Conservation (phyloP, 2,888 invertebrate genomes). For the Drosophila fungiperda region DNA sequence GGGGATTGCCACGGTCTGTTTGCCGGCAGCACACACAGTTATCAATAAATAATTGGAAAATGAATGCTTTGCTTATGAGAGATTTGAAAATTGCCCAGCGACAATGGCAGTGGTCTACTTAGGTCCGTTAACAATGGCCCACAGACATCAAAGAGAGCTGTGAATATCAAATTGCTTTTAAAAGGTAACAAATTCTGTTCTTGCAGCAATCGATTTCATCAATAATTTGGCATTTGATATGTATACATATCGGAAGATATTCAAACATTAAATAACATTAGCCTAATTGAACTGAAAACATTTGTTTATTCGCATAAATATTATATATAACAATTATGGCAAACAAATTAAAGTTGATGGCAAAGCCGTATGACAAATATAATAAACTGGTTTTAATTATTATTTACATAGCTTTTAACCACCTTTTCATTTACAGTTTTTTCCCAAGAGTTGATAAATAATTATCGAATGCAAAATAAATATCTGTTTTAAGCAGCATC, state of each 20-base stretch:
- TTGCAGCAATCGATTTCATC: not conserved
- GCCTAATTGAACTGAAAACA: not conserved
- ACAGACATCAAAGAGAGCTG: slow-evolving; percentile 21
- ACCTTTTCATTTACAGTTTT: not conserved
- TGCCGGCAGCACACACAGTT: slow-evolving; percentile 40
- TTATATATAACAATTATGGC: not conserved
- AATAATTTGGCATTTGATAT: not conserved
- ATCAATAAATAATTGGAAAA: slow-evolving; percentile 80
- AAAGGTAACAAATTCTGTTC: not conserved
- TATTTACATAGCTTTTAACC: not conserved
- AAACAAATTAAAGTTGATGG: not conserved
- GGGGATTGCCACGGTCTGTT: slow-evolving; percentile 7
- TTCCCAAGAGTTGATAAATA: slow-evolving; percentile 1
- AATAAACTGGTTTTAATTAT: not conserved
- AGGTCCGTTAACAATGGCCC: slow-evolving; percentile 6
- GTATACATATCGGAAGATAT: not conserved
- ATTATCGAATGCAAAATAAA: slow-evolving; percentile 23
- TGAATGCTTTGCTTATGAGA: slow-evolving; percentile 76
- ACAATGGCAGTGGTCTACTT: slow-evolving; percentile 50
- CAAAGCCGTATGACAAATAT: not conserved
- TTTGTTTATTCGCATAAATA: not conserved
- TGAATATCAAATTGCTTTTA: slow-evolving; percentile 16
- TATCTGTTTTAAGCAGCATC: not conserved
- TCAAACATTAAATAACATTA: not conserved
- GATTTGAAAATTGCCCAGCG: slow-evolving; percentile 62